Evolutionary conservation across 2,797 vertebrate genomes (phyloP).

Genomic region (Siniperca obscura): DNA sequence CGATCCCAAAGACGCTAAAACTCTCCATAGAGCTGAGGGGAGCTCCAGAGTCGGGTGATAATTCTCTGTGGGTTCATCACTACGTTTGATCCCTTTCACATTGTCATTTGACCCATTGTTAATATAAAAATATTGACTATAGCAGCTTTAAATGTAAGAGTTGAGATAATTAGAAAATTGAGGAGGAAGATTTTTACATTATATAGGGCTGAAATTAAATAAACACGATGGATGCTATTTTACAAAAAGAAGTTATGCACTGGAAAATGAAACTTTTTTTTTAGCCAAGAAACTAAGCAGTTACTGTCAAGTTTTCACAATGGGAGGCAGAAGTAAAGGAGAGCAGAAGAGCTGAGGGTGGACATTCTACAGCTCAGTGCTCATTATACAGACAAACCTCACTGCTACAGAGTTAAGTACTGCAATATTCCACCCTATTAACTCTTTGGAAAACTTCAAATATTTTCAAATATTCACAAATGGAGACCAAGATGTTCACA

Average conservation of each 20-base stretch:
- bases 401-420: not conserved
- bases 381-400: conserved; percentile 31
- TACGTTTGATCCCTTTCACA: not conserved
- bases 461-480: not conserved
- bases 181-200: not conserved
- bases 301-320: not conserved
- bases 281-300: not conserved
- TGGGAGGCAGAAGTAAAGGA: not conserved
- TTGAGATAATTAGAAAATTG: not conserved
- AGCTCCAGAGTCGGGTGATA: no score
- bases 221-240: not conserved
- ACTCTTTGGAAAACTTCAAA: not conserved
- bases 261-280: conserved; percentile 3
- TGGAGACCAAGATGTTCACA: not conserved
- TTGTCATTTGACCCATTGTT: not conserved
- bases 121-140: not conserved
- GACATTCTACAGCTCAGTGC: conserved; percentile 2
- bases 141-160: not conserved
- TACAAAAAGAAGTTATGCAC: not conserved
- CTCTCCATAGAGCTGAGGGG: not conserved
- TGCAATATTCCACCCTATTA: not conserved
- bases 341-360: conserved; percentile 7
- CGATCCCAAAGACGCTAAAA: not conserved
- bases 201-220: not conserved
- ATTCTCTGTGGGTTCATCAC: not conserved